Evolutionary conservation across 2,797 vertebrate genomes (phyloP), one percentile per base, ranked within the genome.

Genomic region (Amblyopsis hoosieri): DNA sequence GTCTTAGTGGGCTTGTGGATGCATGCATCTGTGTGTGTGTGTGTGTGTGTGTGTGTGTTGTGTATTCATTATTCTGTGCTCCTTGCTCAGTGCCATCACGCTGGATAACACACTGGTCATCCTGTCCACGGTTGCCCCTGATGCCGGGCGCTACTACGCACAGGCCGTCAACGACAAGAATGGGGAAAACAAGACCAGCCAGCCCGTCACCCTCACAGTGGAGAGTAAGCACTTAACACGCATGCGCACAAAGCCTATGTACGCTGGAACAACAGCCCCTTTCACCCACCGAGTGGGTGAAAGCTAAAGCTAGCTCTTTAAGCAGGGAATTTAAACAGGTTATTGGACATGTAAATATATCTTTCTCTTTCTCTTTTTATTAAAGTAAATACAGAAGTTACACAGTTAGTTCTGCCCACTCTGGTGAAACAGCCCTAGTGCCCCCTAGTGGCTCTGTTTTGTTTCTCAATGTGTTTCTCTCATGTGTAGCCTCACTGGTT

Each of bases 91-190:
- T 88, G 96, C 97, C 84, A 96, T 98, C 90, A 95, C 97, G 0
- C 84, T 98, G 93, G 96, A 98, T 78, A 99, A 98, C 92, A 97
- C 95, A 0, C 92, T 99, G 19, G 96, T 98, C 86, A 98, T 99
- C 87, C 91, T 99, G 84, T 98, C 97, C 31, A 95, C 96, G 0
- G 97, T 98, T 79, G 96, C 97, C 0, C 96, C 97, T 0, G 97
- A 99, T 0, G 94, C 95, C 0, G 97, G 97, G 4, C 93, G 95
- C 7, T 99, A 99, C 91, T 99, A 98, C 0, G 95, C 96, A 60
- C 97, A 99, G 85, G 97, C 96, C 0, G 97, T 99, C 67, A 99
- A 99, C 0, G 97, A 99, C 91, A 98, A 97, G 92, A 99, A 98
- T 0, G 97, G 97, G 0, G 97, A 99, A 79, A 99, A 99, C 92